A percentile compares a stretch with the other conserved stretches of the same genome.
These are phyloP conservation scores for Cheirogaleus medius DNA, from an alignment of 2,113 vertebrate species.

Conservation along the genomic window DNA sequence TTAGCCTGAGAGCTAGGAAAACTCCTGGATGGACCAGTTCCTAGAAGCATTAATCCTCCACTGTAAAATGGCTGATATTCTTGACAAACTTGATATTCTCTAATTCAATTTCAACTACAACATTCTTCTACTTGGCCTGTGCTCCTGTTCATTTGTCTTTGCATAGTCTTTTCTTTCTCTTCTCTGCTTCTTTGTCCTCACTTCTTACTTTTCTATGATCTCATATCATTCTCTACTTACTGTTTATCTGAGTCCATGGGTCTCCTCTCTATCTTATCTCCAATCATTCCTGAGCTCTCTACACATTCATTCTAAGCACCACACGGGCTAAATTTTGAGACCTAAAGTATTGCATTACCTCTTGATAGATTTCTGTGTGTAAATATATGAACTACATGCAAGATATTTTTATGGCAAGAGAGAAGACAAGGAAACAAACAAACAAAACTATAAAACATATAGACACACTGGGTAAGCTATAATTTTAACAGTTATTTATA, in stretches of 20 bases:
- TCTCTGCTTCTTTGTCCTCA: background rate
- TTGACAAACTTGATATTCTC: background rate
- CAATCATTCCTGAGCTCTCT: background rate
- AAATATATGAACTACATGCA: background rate
- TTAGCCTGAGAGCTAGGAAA: background rate
- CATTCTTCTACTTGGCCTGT: background rate
- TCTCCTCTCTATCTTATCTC: background rate
- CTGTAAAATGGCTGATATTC: background rate
- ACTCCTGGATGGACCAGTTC: background rate
- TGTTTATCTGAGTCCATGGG: background rate
- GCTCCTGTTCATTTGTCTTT: background rate
- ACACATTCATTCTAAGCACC: background rate
- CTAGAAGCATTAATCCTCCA: background rate
- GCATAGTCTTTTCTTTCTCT: background rate
- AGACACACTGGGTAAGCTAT: background rate
- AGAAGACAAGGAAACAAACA: background rate
- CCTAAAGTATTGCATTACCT: too few species aligned
- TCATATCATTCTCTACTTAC: background rate
- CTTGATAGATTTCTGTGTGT: background rate
- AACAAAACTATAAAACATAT: background rate
- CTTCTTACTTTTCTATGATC: background rate
- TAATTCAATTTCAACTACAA: background rate
- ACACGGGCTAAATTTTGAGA: background rate
- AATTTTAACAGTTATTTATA: background rate
- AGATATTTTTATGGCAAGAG: background rate